phyloP scores from a whole-genome alignment of 2,113 vertebrate genomes.

The Neotoma lepida region DNA sequence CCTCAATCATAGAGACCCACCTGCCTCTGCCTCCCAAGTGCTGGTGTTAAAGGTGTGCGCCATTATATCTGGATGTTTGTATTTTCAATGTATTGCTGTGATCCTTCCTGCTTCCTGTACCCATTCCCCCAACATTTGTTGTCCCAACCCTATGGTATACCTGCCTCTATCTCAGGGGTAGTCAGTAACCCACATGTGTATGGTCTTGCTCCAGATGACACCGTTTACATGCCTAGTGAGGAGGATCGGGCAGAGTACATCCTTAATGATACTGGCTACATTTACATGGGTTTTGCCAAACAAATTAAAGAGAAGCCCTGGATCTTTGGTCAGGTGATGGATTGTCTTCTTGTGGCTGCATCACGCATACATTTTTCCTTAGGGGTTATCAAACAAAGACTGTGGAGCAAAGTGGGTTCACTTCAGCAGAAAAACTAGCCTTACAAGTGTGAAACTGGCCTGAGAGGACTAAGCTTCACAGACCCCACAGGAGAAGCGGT shows the following conservation, averaged over 20 bases:
- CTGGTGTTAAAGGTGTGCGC: background rate
- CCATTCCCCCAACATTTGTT: background rate
- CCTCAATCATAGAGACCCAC: background rate
- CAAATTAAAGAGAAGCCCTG: constrained; percentile 81
- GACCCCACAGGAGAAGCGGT: background rate
- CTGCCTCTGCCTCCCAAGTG: background rate
- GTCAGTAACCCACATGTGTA: accelerated
- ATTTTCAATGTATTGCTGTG: background rate
- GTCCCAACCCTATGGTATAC: too few relatives aligned
- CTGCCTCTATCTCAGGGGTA: background rate
- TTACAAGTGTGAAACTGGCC: background rate
- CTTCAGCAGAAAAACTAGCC: background rate
- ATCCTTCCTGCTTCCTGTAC: too few relatives aligned
- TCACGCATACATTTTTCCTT: background rate
- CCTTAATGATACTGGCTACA: constrained; percentile 81
- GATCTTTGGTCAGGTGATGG: constrained; percentile 85
- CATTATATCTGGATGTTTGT: background rate
- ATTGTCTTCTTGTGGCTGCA: background rate
- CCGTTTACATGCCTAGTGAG: constrained; percentile 72
- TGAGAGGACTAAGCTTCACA: background rate
- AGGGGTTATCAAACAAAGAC: background rate
- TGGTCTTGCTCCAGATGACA: constrained; percentile 77
- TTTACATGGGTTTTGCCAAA: constrained; percentile 80
- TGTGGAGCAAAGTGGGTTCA: background rate
- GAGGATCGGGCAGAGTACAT: constrained; percentile 79